Conservation (phyloP, 2,113 vertebrate species). For the Polypterus senegalus region DNA sequence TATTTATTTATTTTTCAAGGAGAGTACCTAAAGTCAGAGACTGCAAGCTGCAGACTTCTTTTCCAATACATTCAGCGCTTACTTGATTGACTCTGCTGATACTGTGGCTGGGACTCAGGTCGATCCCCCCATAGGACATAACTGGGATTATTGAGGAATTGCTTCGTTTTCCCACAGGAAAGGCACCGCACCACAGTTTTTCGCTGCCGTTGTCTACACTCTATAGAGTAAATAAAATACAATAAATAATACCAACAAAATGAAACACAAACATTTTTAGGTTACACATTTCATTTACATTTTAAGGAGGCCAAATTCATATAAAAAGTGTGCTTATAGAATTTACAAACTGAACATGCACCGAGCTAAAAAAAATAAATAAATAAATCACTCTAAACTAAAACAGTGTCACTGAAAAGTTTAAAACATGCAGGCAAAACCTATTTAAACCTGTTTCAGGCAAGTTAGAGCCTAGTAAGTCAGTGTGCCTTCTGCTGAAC, state of each 20-base stretch:
- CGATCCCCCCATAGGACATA: slow-evolving; percentile 54
- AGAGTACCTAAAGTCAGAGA: too few relatives aligned
- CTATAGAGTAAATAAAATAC: slow-evolving; percentile 16
- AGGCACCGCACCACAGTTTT: slow-evolving; percentile 50
- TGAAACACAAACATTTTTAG: neutral
- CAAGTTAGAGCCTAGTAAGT: too few relatives aligned
- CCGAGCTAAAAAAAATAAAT: neutral
- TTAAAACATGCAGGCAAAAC: too few relatives aligned
- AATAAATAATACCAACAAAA: neutral
- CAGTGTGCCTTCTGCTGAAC: too few relatives aligned
- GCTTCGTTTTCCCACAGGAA: slow-evolving; percentile 48
- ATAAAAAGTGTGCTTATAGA: neutral
- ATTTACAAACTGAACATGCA: neutral
- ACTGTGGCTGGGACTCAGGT: slow-evolving; percentile 50
- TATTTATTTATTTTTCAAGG: too few relatives aligned
- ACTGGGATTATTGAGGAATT: slow-evolving; percentile 48
- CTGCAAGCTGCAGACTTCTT: too few relatives aligned
- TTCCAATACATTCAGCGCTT: too few relatives aligned
- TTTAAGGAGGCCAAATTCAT: neutral
- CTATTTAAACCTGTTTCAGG: too few relatives aligned
- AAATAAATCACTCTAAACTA: neutral
- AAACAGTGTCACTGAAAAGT: too few relatives aligned
- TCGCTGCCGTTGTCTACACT: slow-evolving; percentile 30
- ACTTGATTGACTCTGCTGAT: slow-evolving; percentile 18
- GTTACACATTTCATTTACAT: neutral